These are phyloP conservation scores for Polymixis flavicincta DNA, from an alignment of 2,888 invertebrate genomes.

Conservation along the genomic window DNA sequence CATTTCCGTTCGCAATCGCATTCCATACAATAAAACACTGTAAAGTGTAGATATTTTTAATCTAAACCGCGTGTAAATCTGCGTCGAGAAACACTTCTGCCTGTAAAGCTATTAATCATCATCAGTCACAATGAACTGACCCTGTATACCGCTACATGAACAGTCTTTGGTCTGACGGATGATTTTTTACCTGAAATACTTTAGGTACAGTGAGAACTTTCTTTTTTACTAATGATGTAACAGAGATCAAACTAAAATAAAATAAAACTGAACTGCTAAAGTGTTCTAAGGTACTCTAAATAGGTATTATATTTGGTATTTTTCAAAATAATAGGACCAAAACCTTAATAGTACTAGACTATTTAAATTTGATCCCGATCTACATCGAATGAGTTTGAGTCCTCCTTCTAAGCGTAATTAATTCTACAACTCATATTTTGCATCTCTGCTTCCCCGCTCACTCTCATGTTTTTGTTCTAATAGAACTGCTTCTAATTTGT, in stretches of 20 bases:
- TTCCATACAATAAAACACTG: slow-evolving; percentile 34
- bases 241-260: background rate
- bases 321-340: background rate
- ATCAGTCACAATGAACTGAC: slow-evolving; percentile 21
- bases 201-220: too few relatives aligned
- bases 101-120: slow-evolving; percentile 22
- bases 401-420: slow-evolving; percentile 8
- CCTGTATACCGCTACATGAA: background rate
- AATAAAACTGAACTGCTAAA: background rate
- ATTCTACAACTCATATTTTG: slow-evolving; percentile 3
- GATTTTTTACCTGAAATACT: background rate
- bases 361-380: background rate
- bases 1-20: slow-evolving; percentile 46
- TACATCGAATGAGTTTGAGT: background rate
- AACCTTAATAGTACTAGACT: background rate
- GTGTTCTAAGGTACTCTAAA: background rate
- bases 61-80: slow-evolving; percentile 9
- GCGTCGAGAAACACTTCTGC: background rate
- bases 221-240: background rate
- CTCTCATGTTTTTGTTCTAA: slow-evolving; percentile 49
- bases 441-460: background rate
- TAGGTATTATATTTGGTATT: background rate
- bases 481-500: slow-evolving; percentile 62
- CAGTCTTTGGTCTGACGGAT: background rate
- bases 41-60: slow-evolving; percentile 28